These are phyloP conservation scores for Geothlypis trichas DNA, from an alignment of 2,113 vertebrate species.

Conservation along the genomic window DNA sequence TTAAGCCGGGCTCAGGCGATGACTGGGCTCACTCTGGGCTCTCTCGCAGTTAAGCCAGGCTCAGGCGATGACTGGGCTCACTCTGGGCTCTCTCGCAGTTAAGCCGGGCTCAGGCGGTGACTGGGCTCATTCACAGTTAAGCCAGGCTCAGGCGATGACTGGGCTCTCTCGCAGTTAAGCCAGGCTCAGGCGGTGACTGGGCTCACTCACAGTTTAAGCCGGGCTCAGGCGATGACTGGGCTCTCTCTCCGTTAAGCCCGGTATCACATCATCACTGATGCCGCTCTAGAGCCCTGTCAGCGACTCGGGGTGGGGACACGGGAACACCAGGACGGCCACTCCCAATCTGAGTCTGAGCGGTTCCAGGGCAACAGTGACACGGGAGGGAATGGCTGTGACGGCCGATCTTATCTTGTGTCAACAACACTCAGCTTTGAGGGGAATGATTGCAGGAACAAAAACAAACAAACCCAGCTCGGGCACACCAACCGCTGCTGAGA, in stretches of 20 bases:
- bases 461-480: neutral
- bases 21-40: neutral
- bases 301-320: neutral
- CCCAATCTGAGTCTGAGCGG: rapidly evolving
- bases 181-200: no score
- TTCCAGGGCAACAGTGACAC: neutral
- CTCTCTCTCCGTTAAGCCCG: no score
- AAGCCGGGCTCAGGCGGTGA: no score
- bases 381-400: neutral
- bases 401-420: slow-evolving; percentile 1
- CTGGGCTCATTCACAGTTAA: no score
- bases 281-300: neutral
- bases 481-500: neutral
- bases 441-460: neutral
- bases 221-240: no score
- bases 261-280: neutral
- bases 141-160: no score
- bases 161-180: no score
- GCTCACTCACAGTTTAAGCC: no score
- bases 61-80: no score
- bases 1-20: no score
- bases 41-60: neutral
- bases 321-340: neutral
- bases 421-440: neutral
- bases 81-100: no score